Conservation (phyloP, 2,888 invertebrate genomes). For the Homarus gammarus region DNA sequence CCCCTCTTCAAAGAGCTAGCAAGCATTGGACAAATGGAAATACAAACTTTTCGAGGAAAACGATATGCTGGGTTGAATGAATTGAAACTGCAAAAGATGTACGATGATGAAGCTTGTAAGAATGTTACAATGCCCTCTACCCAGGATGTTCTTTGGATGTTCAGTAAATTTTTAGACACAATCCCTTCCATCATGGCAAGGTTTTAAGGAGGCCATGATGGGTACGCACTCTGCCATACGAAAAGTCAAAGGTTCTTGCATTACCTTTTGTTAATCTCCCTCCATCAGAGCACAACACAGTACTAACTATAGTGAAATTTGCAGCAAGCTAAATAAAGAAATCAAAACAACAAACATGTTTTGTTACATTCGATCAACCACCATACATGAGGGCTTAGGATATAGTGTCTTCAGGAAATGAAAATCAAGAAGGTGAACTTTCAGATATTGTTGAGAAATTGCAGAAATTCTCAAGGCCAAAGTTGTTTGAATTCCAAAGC, state of each 20-base stretch:
- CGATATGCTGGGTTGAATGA: slow-evolving; percentile 10
- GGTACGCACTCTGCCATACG: slow-evolving; percentile 12
- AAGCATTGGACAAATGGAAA: not conserved
- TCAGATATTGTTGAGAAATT: too few relatives aligned
- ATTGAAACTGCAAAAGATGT: slow-evolving; percentile 21
- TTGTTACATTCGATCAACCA: slow-evolving; percentile 26
- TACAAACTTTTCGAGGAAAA: slow-evolving; percentile 26
- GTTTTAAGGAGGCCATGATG: slow-evolving; percentile 22
- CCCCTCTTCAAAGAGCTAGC: not conserved
- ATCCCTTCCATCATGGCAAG: slow-evolving; percentile 27
- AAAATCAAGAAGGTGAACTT: too few relatives aligned
- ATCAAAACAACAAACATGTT: slow-evolving; percentile 2
- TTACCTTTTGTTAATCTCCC: slow-evolving; percentile 40
- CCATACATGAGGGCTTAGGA: too few relatives aligned
- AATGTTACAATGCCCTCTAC: slow-evolving; percentile 5
- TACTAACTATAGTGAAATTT: slow-evolving; percentile 37
- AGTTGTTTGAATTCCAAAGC: too few relatives aligned
- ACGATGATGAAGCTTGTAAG: slow-evolving; percentile 9
- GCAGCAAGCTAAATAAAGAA: slow-evolving; percentile 9
- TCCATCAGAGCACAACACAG: slow-evolving; percentile 42
- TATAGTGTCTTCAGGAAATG: too few relatives aligned
- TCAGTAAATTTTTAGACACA: slow-evolving; percentile 28
- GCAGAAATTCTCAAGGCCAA: too few relatives aligned
- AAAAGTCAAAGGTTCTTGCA: slow-evolving; percentile 27
- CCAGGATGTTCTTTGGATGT: slow-evolving; percentile 23